Evolutionary conservation across 2,113 vertebrate genomes (phyloP).

Genomic region (Jacana jacana): DNA sequence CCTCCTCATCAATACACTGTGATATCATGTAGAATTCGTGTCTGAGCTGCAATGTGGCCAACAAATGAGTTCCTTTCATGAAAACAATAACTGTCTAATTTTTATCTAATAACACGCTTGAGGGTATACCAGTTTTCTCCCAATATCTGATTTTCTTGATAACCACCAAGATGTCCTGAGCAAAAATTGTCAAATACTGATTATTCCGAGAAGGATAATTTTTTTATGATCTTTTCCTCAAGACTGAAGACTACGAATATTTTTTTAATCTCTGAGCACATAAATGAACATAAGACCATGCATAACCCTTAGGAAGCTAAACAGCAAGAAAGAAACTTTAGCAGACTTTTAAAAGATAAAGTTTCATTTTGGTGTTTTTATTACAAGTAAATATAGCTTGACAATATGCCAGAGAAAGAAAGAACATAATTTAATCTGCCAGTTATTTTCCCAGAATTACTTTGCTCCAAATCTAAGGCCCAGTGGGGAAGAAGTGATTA

Average conservation of each 20-base stretch:
- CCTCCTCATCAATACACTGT: accelerated
- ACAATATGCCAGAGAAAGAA: slow-evolving; percentile 17
- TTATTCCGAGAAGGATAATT: not conserved
- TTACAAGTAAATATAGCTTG: not conserved
- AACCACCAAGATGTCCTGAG: not conserved
- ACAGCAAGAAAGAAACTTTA: not conserved
- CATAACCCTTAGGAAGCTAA: not conserved
- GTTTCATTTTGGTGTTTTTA: not conserved
- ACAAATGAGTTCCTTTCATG: not conserved
- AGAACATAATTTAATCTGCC: slow-evolving; percentile 15
- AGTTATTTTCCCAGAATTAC: slow-evolving; percentile 11
- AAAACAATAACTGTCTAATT: not conserved
- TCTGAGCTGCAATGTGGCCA: not conserved
- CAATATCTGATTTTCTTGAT: not conserved
- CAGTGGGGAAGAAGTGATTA: slow-evolving; percentile 28
- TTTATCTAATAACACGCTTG: not conserved
- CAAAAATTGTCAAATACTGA: not conserved
- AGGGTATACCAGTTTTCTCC: not conserved
- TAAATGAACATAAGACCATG: not conserved
- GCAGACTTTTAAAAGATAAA: no score
- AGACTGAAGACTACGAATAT: not conserved
- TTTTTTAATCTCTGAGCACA: not conserved
- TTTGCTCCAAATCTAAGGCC: slow-evolving; percentile 20
- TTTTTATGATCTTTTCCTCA: not conserved
- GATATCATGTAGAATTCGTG: not conserved